These are phyloP conservation scores for Scaptomyza cyrtandrae DNA, from an alignment of 2,888 invertebrate species.

Conservation along the genomic window DNA sequence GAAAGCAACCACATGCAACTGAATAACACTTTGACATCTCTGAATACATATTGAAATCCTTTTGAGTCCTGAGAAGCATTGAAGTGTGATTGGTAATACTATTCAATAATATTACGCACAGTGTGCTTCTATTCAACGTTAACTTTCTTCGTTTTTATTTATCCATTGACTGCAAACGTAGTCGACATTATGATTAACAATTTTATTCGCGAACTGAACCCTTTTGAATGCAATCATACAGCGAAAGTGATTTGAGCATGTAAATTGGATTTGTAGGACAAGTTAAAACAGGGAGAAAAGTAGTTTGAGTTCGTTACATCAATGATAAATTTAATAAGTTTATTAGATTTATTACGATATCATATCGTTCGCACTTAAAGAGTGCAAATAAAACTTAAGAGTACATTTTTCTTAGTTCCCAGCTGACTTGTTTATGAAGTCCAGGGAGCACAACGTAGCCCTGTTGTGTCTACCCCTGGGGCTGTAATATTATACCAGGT, in stretches of 20 bases:
- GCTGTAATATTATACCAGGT: slow-evolving; percentile 33
- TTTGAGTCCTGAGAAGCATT: slow-evolving; percentile 29
- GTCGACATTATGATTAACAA: slow-evolving; percentile 12
- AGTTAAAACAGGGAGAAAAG: background rate
- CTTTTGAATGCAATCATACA: slow-evolving; percentile 14
- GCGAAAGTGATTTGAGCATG: slow-evolving; percentile 5
- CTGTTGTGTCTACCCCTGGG: slow-evolving; percentile 46
- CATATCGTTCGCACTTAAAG: background rate
- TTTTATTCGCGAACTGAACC: background rate
- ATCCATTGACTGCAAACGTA: slow-evolving; percentile 6
- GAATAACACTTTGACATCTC: slow-evolving; percentile 46
- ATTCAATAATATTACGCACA: slow-evolving; percentile 31
- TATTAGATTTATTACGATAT: background rate
- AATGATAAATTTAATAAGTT: background rate
- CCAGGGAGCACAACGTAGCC: slow-evolving; percentile 37
- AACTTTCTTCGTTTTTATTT: slow-evolving; percentile 7
- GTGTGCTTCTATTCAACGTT: slow-evolving; percentile 28
- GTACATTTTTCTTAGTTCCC: background rate
- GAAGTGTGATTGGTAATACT: slow-evolving; percentile 20
- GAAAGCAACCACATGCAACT: slow-evolving; percentile 28
- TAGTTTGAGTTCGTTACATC: background rate
- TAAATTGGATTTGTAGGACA: slow-evolving; percentile 9
- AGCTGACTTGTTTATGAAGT: slow-evolving; percentile 39
- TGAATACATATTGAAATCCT: slow-evolving; percentile 47
- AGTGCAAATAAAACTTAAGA: background rate